Evolutionary conservation across 2,797 vertebrate genomes (phyloP).

Genomic region (Moxostoma hubbsi): DNA sequence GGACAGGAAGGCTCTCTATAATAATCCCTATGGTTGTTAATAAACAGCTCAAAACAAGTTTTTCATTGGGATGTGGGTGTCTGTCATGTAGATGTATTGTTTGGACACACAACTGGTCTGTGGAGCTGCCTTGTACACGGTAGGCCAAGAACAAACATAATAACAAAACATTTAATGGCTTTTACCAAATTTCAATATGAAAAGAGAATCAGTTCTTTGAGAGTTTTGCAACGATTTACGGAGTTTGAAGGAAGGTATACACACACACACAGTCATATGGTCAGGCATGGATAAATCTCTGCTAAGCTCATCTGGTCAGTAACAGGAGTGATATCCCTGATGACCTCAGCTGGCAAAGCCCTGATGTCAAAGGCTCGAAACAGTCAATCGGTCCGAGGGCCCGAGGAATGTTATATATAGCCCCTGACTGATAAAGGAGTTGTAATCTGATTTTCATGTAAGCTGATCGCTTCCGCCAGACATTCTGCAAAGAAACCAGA

Average conservation of each 20-base stretch:
- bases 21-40: conserved; percentile 17
- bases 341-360: conserved; percentile 6
- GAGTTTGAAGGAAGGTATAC: too few relatives aligned
- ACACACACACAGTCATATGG: too few relatives aligned
- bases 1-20: conserved; percentile 38
- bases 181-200: background rate
- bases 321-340: conserved; percentile 1
- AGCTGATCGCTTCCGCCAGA: conserved; percentile 52
- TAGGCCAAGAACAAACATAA: conserved; percentile 17
- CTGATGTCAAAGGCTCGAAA: conserved; percentile 54
- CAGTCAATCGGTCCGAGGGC: conserved; percentile 15
- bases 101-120: conserved; percentile 36
- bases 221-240: too few relatives aligned
- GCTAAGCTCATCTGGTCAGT: conserved; percentile 47
- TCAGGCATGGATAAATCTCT: conserved; percentile 4
- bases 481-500: conserved; percentile 34
- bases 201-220: background rate
- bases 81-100: conserved; percentile 41
- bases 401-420: conserved; percentile 45
- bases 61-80: conserved; percentile 33
- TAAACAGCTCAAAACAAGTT: conserved; percentile 44
- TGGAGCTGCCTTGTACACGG: background rate
- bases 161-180: conserved; percentile 9
- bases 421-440: conserved; percentile 29
- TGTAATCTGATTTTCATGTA: conserved; percentile 56